Evolutionary conservation across 2,888 invertebrate species (phyloP), one percentile per base, ranked within the genome.

Genomic region (Pemphredon lugubris): DNA sequence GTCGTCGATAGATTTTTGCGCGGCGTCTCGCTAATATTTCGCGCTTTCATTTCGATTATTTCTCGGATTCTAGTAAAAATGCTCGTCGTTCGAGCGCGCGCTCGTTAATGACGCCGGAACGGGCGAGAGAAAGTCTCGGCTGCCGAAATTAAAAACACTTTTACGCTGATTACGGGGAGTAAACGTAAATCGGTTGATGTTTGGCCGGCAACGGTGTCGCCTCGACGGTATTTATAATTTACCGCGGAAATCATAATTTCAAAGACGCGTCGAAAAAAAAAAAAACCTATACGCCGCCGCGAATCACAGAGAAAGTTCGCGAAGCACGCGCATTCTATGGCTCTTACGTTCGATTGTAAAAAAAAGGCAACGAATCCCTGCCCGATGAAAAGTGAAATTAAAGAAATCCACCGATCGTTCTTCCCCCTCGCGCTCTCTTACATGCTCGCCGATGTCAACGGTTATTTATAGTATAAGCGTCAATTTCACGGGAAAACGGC

Each of bases 171-270:
- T 47, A 55, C 72, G 20, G 73, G 72, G 65, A 72, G 72, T 64
- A 40, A 50, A 20, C 48, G 58, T 40, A 64, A 47, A 71, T 44
- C 47, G 57, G 20, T 50, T 14, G 30, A 70, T 42, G 53, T 37
- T 32, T 34, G 11, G 20, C 34, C n/a, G n/a, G 45, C 39, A 57
- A 44, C 61, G 18, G 14, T 14, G 71, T 61, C 70, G 50, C 42
- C 55, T 70, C 26, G 11, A 40, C 68, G 65, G 65, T 67, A 67
- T 75, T 67, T 77, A 51, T 60, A 70, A 60, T 57, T 53, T 65
- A 79, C 71, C 71, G 58, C 71, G 71, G 77, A 79, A 79, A 77
- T 71, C 75, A 65, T 79, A 58, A 75, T 69, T 68, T 65, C 55
- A 55, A 44, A 44, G 73, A 59, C 58, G 73, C 77, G 54, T 47